A percentile compares a stretch with the other conserved stretches of the same genome.
Conservation (phyloP, 2,113 vertebrate genomes). For the Microcebus griseorufus region DNA sequence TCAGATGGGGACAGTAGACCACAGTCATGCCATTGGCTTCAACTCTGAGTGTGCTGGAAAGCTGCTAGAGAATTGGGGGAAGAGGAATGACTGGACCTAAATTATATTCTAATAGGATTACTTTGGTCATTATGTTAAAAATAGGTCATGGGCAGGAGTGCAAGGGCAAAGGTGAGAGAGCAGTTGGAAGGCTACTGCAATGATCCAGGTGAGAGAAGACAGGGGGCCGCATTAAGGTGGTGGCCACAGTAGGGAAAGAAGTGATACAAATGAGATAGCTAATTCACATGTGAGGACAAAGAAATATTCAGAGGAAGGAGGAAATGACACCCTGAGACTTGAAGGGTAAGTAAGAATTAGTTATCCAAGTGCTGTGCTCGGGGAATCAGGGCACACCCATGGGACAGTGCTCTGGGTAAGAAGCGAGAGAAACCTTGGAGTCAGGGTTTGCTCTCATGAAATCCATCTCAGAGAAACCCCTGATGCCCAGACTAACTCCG, state of each 20-base stretch:
- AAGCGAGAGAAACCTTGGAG: neutral
- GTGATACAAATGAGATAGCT: neutral
- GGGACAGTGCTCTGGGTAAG: neutral
- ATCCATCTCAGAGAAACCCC: neutral
- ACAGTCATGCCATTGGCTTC: neutral
- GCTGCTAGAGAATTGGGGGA: neutral
- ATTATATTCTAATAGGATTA: neutral
- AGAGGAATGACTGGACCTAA: neutral
- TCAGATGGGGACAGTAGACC: accelerated
- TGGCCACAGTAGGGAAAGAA: neutral
- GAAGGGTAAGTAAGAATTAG: neutral
- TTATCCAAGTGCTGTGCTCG: neutral
- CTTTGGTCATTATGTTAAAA: neutral
- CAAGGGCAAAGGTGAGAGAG: neutral
- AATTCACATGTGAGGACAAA: neutral
- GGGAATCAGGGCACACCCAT: neutral
- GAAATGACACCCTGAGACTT: neutral
- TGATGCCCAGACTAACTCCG: neutral
- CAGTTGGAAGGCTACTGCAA: neutral
- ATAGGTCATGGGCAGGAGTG: neutral
- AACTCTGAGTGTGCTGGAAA: neutral
- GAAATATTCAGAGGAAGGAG: neutral
- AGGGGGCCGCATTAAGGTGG: neutral
- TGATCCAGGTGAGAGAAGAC: neutral
- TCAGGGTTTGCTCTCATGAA: neutral